Conservation (phyloP, 2,797 vertebrate genomes). For the Manis pentadactyla region DNA sequence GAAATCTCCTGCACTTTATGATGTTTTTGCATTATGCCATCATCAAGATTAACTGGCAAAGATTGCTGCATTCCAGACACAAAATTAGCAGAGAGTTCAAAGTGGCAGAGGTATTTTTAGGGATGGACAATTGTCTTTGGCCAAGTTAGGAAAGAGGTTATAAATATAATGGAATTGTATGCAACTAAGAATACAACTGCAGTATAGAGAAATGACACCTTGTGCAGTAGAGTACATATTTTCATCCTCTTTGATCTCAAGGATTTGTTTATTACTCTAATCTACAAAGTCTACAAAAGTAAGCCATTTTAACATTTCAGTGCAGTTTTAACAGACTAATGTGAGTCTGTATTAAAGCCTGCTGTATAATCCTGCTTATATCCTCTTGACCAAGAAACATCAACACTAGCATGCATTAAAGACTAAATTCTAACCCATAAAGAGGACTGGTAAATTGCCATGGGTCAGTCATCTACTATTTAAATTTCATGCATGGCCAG, state of each 20-base stretch:
- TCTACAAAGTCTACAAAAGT: constrained; percentile 90
- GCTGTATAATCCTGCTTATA: constrained; percentile 95
- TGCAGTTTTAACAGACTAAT: constrained; percentile 97
- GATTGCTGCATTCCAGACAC: constrained; percentile 82
- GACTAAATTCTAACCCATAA: constrained; percentile 90
- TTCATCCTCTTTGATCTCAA: constrained; percentile 88
- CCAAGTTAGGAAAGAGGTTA: constrained; percentile 90
- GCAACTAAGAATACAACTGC: constrained; percentile 90
- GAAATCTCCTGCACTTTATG: constrained; percentile 92
- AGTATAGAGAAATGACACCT: constrained; percentile 85
- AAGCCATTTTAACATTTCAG: constrained; percentile 90
- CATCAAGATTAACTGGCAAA: constrained; percentile 71
- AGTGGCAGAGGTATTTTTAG: constrained; percentile 88
- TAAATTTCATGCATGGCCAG: constrained; percentile 93
- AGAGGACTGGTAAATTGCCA: constrained; percentile 90
- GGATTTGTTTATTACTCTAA: constrained; percentile 89
- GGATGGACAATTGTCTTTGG: constrained; percentile 91
- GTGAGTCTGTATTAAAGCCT: constrained; percentile 95
- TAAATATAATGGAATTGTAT: constrained; percentile 91
- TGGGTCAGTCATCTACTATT: constrained; percentile 95
- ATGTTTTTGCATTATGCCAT: constrained; percentile 88
- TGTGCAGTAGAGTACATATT: constrained; percentile 88
- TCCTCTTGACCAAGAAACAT: constrained; percentile 99
- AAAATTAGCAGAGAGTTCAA: too few relatives aligned
- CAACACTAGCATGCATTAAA: constrained; percentile 96